Percentiles rank a stretch among this genome's conserved stretches.
Conservation (phyloP, 2,797 vertebrate species). For the Enteromius thamalakanensis region DNA sequence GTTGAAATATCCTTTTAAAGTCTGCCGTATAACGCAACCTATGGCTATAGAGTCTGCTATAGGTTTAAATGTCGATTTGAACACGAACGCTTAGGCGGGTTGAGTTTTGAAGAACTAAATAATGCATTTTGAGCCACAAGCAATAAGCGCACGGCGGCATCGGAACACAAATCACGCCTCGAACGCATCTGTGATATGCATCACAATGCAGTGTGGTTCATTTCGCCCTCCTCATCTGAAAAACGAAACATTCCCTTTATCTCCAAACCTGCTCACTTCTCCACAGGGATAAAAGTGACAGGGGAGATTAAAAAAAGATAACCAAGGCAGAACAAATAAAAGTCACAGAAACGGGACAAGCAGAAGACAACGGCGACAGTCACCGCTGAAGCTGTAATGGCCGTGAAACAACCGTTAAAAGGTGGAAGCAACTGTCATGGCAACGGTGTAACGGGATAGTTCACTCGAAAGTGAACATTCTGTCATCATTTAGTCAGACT, state of each 20-base stretch:
- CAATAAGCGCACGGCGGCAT: slow-evolving; percentile 35
- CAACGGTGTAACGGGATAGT: slow-evolving; percentile 14
- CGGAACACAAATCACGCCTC: slow-evolving; percentile 50
- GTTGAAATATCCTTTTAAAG: slow-evolving; percentile 9
- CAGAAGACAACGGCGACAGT: slow-evolving; percentile 7
- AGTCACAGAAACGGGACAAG: slow-evolving; percentile 41
- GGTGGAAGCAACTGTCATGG: slow-evolving; percentile 21
- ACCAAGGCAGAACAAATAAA: slow-evolving; percentile 54
- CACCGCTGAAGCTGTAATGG: slow-evolving; percentile 1
- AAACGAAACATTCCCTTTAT: slow-evolving; percentile 54
- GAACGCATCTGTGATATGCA: slow-evolving; percentile 51
- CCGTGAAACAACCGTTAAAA: slow-evolving; percentile 27
- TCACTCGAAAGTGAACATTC: slow-evolving; percentile 18
- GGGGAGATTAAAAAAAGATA: slow-evolving; percentile 51
- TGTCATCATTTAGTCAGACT: background rate
- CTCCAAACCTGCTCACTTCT: slow-evolving; percentile 52
- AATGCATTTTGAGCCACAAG: slow-evolving; percentile 47
- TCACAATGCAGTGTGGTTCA: slow-evolving; percentile 49
- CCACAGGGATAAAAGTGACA: slow-evolving; percentile 49
- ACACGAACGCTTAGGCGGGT: background rate
- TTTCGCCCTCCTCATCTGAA: slow-evolving; percentile 53
- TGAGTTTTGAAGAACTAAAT: slow-evolving; percentile 48
- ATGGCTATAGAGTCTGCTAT: background rate
- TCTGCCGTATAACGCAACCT: background rate
- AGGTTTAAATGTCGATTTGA: slow-evolving; percentile 18